Percentiles rank a stretch among this genome's conserved stretches.
Conservation (phyloP, 2,113 vertebrate genomes). For the Taxidea taxus region DNA sequence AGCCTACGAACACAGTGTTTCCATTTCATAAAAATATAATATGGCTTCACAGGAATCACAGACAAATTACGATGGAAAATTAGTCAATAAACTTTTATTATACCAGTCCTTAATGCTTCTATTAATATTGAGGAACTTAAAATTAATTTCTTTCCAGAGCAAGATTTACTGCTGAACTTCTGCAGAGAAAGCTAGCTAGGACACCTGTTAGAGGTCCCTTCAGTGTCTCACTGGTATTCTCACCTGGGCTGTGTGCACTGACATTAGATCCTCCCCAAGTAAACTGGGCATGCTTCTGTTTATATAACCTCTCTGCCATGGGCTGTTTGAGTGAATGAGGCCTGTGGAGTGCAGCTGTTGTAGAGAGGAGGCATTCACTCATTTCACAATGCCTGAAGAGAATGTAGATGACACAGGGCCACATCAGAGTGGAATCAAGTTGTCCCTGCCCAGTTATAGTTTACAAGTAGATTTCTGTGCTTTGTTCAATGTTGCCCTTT, state of each 20-base stretch:
- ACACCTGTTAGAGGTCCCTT: background rate
- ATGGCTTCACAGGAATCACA: slow-evolving; percentile 55
- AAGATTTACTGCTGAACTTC: slow-evolving; percentile 70
- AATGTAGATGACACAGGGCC: background rate
- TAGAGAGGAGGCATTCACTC: background rate
- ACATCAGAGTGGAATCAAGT: accelerated
- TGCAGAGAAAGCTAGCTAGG: background rate
- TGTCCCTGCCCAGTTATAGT: accelerated
- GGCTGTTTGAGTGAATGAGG: background rate
- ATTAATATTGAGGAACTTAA: slow-evolving; percentile 75
- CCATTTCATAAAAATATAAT: slow-evolving; percentile 70
- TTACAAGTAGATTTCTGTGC: background rate
- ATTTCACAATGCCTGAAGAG: background rate
- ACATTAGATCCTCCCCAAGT: background rate
- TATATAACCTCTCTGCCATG: background rate
- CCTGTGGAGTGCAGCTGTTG: background rate
- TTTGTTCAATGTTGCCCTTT: background rate
- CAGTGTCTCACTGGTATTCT: background rate
- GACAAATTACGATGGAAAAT: slow-evolving; percentile 76
- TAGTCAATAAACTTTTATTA: slow-evolving; percentile 78
- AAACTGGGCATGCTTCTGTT: background rate
- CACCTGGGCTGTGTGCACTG: background rate
- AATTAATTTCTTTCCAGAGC: slow-evolving; percentile 65
- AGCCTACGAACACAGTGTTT: slow-evolving; percentile 31
- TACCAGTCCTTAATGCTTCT: slow-evolving; percentile 63